Evolutionary conservation across 2,888 invertebrate species (phyloP).

Genomic region (Lycia hirtaria): DNA sequence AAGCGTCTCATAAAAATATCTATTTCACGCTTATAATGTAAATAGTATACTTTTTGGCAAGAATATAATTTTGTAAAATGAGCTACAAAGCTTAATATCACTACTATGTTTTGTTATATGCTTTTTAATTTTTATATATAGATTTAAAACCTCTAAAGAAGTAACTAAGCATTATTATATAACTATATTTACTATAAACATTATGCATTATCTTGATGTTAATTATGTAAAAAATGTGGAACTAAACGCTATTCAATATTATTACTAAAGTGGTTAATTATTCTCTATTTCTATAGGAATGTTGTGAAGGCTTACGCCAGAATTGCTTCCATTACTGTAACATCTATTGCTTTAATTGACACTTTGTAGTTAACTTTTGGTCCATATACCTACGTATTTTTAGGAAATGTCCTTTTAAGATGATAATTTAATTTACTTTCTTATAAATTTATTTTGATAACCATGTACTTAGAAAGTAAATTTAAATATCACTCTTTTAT

Average conservation of each 20-base stretch:
- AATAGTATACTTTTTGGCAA: constrained; percentile 52
- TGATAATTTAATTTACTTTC: neutral
- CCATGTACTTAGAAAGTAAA: neutral
- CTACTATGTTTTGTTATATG: constrained; percentile 3
- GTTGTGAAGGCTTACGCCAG: constrained; percentile 26
- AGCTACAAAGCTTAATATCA: constrained; percentile 18
- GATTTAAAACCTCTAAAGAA: neutral
- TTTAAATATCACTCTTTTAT: too few species aligned
- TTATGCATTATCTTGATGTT: neutral
- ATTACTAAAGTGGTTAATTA: neutral
- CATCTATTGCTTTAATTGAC: constrained; percentile 73
- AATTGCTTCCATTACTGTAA: constrained; percentile 23
- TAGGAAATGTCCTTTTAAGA: constrained; percentile 34
- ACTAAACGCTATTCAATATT: neutral
- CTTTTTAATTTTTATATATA: neutral
- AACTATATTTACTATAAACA: neutral
- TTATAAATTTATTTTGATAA: neutral
- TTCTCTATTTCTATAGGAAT: constrained; percentile 34
- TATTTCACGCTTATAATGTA: neutral
- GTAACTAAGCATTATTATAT: neutral
- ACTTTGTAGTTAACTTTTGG: constrained; percentile 67
- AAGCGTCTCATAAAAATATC: neutral
- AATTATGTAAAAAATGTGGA: neutral
- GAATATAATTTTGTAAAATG: constrained; percentile 37
- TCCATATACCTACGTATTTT: constrained; percentile 56